A percentile compares a stretch with the other conserved stretches of the same genome.
These are phyloP conservation scores for Limnephilus marmoratus DNA, from an alignment of 2,888 invertebrate species.

Conservation along the genomic window DNA sequence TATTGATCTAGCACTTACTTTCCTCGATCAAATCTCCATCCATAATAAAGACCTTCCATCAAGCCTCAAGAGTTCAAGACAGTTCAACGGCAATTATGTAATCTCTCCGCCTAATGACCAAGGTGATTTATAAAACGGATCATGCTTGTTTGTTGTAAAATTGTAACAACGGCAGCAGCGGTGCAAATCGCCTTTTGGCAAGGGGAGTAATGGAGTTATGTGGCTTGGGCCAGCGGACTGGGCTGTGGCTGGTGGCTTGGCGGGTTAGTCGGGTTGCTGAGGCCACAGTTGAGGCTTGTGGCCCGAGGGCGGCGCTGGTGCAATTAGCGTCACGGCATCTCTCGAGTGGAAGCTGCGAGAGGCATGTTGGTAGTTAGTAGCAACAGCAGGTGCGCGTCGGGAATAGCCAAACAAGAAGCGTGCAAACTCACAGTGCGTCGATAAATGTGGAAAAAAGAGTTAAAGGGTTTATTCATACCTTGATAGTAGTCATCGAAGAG, in stretches of 20 bases:
- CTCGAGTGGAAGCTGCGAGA: slow-evolving; percentile 33
- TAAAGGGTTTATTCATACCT: background rate
- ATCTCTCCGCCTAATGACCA: slow-evolving; percentile 59
- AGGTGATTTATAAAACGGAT: slow-evolving; percentile 40
- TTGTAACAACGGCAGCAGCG: background rate
- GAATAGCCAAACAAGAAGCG: slow-evolving; percentile 57
- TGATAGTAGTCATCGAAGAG: background rate
- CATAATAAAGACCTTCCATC: slow-evolving; percentile 26
- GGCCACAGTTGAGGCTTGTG: background rate
- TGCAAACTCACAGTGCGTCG: background rate
- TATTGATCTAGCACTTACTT: background rate
- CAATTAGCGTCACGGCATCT: slow-evolving; percentile 65
- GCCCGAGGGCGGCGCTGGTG: slow-evolving; percentile 46
- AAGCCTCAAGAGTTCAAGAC: slow-evolving; percentile 30
- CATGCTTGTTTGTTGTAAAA: slow-evolving; percentile 34
- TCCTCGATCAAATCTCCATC: background rate
- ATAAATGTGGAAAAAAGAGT: background rate
- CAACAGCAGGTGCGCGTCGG: slow-evolving; percentile 53
- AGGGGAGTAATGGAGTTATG: slow-evolving; percentile 30
- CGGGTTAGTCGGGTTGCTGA: slow-evolving; percentile 5
- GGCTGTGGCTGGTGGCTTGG: background rate
- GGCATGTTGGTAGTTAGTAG: slow-evolving; percentile 16
- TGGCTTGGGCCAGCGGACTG: slow-evolving; percentile 17
- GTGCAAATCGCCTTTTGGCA: slow-evolving; percentile 38
- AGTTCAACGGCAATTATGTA: slow-evolving; percentile 61